phyloP scores from a whole-genome alignment of 2,113 vertebrate genomes.

The Chitala chitala region DNA sequence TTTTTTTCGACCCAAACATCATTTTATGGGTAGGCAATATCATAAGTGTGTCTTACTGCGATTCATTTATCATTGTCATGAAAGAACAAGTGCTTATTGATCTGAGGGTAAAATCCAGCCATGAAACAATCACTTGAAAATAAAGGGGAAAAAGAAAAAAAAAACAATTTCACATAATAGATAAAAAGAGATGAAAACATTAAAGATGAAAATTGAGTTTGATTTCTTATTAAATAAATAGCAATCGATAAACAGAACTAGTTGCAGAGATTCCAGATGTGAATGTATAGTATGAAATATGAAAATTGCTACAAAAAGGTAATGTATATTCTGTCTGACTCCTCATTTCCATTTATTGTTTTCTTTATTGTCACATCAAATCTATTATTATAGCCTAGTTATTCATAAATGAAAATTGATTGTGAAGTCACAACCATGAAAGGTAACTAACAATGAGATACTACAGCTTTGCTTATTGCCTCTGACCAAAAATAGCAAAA shows the following conservation, averaged over 20 bases:
- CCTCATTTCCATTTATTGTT: not conserved
- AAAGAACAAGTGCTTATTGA: conserved; percentile 65
- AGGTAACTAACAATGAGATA: not conserved
- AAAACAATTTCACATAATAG: conserved; percentile 40
- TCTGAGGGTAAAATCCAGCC: conserved; percentile 48
- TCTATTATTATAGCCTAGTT: too few relatives aligned
- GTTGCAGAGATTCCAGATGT: too few relatives aligned
- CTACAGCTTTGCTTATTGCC: not conserved
- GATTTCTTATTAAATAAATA: not conserved
- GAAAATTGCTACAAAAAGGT: not conserved
- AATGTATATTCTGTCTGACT: not conserved
- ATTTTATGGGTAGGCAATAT: conserved; percentile 63
- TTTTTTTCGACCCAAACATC: conserved; percentile 52
- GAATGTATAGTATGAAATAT: not conserved
- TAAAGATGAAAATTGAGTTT: not conserved
- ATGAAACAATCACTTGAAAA: conserved; percentile 49
- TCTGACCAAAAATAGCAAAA: not conserved
- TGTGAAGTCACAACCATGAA: not conserved
- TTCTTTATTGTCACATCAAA: too few relatives aligned
- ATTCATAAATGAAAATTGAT: too few relatives aligned
- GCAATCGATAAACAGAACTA: not conserved
- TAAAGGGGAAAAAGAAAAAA: conserved; percentile 36
- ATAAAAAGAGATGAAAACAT: conserved; percentile 14
- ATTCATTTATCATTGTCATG: conserved; percentile 66
- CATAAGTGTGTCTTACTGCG: conserved; percentile 42